These are phyloP conservation scores for Drosophila ezoana DNA, from an alignment of 2,888 invertebrate species.

Conservation along the genomic window DNA sequence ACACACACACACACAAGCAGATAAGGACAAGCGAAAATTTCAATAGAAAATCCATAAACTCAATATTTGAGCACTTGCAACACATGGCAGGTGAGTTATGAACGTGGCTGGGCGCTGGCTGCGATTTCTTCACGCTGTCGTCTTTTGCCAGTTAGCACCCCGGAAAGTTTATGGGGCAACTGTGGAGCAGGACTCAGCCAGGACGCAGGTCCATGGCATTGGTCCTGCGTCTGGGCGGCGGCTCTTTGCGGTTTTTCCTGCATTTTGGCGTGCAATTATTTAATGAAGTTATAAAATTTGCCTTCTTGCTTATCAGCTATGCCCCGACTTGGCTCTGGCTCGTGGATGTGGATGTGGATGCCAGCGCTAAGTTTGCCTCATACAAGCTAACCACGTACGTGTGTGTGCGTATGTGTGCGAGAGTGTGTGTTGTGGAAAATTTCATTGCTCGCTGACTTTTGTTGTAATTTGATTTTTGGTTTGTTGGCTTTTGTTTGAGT, in stretches of 20 bases:
- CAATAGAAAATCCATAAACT: conserved; percentile 76
- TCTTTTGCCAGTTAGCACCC: conserved; percentile 74
- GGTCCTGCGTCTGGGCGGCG: conserved; percentile 31
- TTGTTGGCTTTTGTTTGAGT: conserved; percentile 82
- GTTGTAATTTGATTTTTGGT: conserved; percentile 82
- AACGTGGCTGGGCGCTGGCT: conserved; percentile 34
- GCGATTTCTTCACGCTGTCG: conserved; percentile 35
- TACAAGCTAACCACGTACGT: conserved; percentile 16
- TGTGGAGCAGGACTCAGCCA: conserved; percentile 3
- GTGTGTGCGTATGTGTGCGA: conserved; percentile 20
- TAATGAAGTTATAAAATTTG: conserved; percentile 81
- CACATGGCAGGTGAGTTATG: conserved; percentile 37
- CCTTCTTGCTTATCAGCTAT: conserved; percentile 62
- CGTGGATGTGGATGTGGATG: conserved; percentile 41
- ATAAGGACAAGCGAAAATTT: conserved; percentile 39
- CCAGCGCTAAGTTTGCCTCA: conserved; percentile 38
- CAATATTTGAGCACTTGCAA: conserved; percentile 75
- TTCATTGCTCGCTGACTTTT: conserved; percentile 76
- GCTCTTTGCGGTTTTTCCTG: conserved; percentile 58
- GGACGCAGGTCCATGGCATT: conserved; percentile 8
- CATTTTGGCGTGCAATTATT: conserved; percentile 79
- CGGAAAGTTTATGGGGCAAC: conserved; percentile 57
- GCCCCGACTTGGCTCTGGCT: conserved; percentile 15
- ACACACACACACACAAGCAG: conserved; percentile 14
- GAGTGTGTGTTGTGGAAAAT: conserved; percentile 55